These are phyloP conservation scores for Chloromyia formosa DNA, from an alignment of 2,888 invertebrate genomes.

Conservation along the genomic window DNA sequence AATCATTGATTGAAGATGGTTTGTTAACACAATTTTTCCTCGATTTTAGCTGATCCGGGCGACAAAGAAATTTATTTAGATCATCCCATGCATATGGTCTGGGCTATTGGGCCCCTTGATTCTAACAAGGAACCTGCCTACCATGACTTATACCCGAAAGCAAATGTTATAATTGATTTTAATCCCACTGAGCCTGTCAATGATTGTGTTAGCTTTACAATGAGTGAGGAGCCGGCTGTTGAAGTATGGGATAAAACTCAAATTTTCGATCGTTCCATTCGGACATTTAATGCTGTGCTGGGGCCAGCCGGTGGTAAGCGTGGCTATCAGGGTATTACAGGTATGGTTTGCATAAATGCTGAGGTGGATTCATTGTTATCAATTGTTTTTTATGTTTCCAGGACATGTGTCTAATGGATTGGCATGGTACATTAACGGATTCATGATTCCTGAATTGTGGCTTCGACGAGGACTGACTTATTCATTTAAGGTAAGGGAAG, in stretches of 20 bases:
- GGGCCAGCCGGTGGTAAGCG: slow-evolving; percentile 85
- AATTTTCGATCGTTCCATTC: slow-evolving; percentile 74
- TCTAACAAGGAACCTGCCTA: slow-evolving; percentile 81
- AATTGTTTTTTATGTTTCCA: slow-evolving; percentile 52
- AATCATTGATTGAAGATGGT: neutral
- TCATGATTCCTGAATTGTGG: slow-evolving; percentile 86
- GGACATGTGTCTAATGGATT: slow-evolving; percentile 76
- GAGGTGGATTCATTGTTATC: neutral
- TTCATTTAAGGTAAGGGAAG: slow-evolving; percentile 72
- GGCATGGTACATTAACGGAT: slow-evolving; percentile 94
- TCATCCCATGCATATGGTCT: slow-evolving; percentile 74
- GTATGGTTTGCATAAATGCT: slow-evolving; percentile 58
- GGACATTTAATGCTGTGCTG: slow-evolving; percentile 81
- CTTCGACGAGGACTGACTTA: slow-evolving; percentile 86
- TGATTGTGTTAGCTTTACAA: slow-evolving; percentile 80
- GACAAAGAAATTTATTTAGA: slow-evolving; percentile 78
- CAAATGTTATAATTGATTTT: slow-evolving; percentile 74
- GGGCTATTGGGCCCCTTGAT: slow-evolving; percentile 86
- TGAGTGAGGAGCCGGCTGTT: slow-evolving; percentile 57
- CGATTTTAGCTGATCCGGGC: slow-evolving; percentile 77
- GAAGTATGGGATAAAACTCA: slow-evolving; percentile 71
- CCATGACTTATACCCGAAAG: slow-evolving; percentile 81
- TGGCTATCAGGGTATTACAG: slow-evolving; percentile 79
- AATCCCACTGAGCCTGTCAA: slow-evolving; percentile 71
- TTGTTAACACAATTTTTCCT: slow-evolving; percentile 45